Conservation (phyloP, 64 coral and sea anemone species). For the Stylophora pistillata region DNA sequence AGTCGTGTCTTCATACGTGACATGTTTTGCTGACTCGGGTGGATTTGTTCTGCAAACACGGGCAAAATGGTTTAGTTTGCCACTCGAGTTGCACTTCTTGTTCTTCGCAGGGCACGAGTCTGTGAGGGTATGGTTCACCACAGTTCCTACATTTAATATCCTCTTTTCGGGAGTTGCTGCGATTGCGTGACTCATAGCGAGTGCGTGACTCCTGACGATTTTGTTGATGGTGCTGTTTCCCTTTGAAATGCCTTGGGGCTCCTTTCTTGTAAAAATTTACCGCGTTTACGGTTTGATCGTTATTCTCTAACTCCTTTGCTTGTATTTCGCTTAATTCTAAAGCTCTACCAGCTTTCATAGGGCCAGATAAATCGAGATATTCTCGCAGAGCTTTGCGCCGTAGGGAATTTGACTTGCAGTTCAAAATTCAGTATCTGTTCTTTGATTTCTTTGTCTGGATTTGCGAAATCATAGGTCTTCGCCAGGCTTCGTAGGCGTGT, state of each 20-base stretch:
- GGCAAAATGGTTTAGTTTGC: too few species aligned
- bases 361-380: conserved; percentile 16
- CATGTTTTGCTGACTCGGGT: too few species aligned
- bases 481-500: conserved; percentile 54
- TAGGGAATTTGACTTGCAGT: conserved; percentile 39
- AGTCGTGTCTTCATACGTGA: too few species aligned
- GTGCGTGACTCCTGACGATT: conserved; percentile 2
- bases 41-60: too few species aligned
- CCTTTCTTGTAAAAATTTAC: not conserved
- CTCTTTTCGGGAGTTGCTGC: too few species aligned
- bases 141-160: too few species aligned
- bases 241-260: not conserved
- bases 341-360: conserved; percentile 46
- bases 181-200: not conserved
- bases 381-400: conserved; percentile 25
- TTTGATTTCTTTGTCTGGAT: conserved; percentile 39
- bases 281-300: conserved; percentile 12
- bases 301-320: conserved; percentile 40
- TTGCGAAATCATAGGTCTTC: conserved; percentile 42
- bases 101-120: too few species aligned
- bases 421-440: conserved; percentile 47
- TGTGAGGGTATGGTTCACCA: too few species aligned
- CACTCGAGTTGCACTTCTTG: too few species aligned
- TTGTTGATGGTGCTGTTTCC: not conserved
- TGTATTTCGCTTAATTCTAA: conserved; percentile 36